Evolutionary conservation across 1,140 invertebrate species (phyloP).

Genomic region (Drosophila malerkotliana): DNA sequence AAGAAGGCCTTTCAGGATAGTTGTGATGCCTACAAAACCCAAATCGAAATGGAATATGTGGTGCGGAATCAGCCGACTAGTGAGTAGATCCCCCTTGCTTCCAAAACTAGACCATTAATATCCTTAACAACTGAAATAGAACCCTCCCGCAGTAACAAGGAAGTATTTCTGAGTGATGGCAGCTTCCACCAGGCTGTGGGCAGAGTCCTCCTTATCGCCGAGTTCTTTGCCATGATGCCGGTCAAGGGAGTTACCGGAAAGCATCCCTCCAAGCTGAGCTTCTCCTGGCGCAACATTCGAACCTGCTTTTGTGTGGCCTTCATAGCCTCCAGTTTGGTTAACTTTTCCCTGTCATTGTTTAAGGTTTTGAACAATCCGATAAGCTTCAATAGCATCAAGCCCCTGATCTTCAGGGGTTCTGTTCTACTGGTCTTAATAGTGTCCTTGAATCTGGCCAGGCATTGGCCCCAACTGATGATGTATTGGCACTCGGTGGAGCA

Average conservation of each 20-base stretch:
- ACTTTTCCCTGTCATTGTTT: conserved; percentile 53
- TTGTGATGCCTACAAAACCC: conserved; percentile 47
- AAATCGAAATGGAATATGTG: conserved; percentile 17
- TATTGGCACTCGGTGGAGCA: conserved; percentile 71
- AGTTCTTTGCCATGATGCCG: conserved; percentile 83
- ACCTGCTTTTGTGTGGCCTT: conserved; percentile 60
- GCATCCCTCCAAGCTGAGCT: conserved; percentile 64
- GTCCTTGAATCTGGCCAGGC: conserved; percentile 59
- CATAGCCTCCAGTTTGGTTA: conserved; percentile 38
- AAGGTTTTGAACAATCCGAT: conserved; percentile 64
- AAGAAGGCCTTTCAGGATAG: conserved; percentile 43
- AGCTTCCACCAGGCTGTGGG: conserved; percentile 79
- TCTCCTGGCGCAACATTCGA: conserved; percentile 69
- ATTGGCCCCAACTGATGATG: conserved; percentile 78
- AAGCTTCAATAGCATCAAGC: conserved; percentile 76
- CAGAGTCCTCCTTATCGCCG: conserved; percentile 65
- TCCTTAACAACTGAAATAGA: conserved; percentile 25
- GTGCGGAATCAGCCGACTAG: background rate
- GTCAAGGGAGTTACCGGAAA: conserved; percentile 62
- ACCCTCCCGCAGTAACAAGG: conserved; percentile 32
- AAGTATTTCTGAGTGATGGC: conserved; percentile 68
- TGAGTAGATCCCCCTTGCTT: background rate
- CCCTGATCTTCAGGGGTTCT: conserved; percentile 69
- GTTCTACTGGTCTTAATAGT: conserved; percentile 55
- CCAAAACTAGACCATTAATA: background rate